Conservation (phyloP, 30 jellyfish, hydroid and myxozoan genomes). For the Phacellophora camtschatica region DNA sequence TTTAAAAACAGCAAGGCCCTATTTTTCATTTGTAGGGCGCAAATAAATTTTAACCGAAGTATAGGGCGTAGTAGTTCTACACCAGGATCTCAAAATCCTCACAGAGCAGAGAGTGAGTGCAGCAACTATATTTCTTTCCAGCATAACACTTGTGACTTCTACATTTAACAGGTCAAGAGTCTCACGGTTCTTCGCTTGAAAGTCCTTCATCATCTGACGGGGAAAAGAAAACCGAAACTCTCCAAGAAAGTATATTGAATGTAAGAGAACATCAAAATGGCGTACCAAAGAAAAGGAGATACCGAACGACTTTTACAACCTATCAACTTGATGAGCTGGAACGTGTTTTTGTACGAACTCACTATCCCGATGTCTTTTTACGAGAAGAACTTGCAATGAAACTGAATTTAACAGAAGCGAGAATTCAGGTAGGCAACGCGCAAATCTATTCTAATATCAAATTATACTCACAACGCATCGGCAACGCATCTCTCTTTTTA, state of each 20-base stretch:
- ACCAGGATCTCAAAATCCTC: too few relatives aligned
- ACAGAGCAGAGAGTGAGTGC: too few relatives aligned
- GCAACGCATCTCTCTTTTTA: too few relatives aligned
- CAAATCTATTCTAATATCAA: background rate
- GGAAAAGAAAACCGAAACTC: conserved; percentile 38
- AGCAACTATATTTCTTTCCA: too few relatives aligned
- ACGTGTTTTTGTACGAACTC: conserved; percentile 88
- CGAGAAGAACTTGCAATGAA: conserved; percentile 96
- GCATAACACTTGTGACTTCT: too few relatives aligned
- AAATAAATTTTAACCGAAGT: too few relatives aligned
- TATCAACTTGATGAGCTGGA: conserved; percentile 95
- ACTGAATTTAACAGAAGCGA: conserved; percentile 86
- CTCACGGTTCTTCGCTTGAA: conserved; percentile 41
- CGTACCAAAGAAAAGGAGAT: conserved; percentile 83
- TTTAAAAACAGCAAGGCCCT: too few relatives aligned
- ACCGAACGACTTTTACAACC: conserved; percentile 93
- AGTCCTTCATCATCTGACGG: conserved; percentile 74
- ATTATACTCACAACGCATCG: background rate
- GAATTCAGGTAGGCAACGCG: conserved; percentile 85
- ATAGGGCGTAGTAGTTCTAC: too few relatives aligned
- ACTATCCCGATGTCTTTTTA: conserved; percentile 92
- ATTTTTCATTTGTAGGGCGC: too few relatives aligned
- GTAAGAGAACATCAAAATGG: conserved; percentile 50
- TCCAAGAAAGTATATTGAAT: conserved; percentile 2
- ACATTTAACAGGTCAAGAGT: conserved; percentile 35